These are phyloP conservation scores for Mionectes olivaceus DNA, from an alignment of 2,797 vertebrate genomes.

Conservation along the genomic window DNA sequence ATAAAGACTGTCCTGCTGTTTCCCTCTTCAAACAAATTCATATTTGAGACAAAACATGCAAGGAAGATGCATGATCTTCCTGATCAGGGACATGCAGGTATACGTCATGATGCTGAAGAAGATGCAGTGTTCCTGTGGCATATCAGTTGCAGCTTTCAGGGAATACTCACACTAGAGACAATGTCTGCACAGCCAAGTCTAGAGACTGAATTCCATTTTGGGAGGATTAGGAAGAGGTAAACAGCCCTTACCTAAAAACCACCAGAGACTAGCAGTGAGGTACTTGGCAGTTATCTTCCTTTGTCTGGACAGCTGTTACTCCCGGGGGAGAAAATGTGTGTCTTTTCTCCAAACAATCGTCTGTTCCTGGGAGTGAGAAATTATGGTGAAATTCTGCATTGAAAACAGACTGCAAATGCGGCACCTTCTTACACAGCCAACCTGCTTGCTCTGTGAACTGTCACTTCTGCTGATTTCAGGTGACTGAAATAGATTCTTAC, in stretches of 20 bases:
- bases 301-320: not conserved
- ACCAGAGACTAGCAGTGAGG: not conserved
- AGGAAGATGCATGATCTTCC: not conserved
- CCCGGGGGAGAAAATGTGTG: not conserved
- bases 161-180: not conserved
- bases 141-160: not conserved
- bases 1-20: not conserved
- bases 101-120: not conserved
- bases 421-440: constrained; percentile 2
- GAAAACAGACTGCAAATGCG: constrained; percentile 5
- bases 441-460: not conserved
- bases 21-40: not conserved
- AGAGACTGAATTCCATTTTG: not conserved
- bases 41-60: not conserved
- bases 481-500: constrained; percentile 45
- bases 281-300: not conserved
- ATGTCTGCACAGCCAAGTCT: fast-evolving
- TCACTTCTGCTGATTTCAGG: constrained; percentile 30
- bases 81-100: not conserved
- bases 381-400: not conserved
- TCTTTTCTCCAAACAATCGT: not conserved
- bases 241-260: not conserved
- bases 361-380: not conserved
- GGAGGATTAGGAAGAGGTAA: not conserved
- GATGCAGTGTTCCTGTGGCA: not conserved